Base-by-base conservation (phyloP, 2,113 vertebrate species). In the Brevimyrus niger region DNA sequence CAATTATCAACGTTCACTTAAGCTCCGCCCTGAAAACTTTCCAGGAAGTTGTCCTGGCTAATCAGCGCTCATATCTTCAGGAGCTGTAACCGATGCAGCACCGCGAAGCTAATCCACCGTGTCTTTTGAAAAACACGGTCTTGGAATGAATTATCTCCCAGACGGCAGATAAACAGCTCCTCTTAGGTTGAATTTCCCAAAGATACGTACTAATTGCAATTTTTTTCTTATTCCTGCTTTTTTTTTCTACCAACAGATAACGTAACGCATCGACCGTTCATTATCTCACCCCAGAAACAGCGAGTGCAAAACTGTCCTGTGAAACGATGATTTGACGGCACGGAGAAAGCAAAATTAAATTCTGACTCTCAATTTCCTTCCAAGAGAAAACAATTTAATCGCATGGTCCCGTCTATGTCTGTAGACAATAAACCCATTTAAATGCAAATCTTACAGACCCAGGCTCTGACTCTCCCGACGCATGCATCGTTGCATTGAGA, bases 391-490 rank as follows among this genome's bases (percentile, higher is more conserved):
- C 89, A 90, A 91, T 91, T 76, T 90, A 90, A 90, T 92, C 91
- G 90, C 89, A 92, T 91, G 93, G 92, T 91, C 90, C 93, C 87
- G 89, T 91, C 91, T 46, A 91, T 86, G 58, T 88, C 91, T 90
- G 91, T 89, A 51, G 90, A 94, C 93, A 93, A 93, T 92, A 93
- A 94, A 94, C 93, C 93, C 91, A 94, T 94, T 94, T 94, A 94
- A 94, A 95, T 94, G 94, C 93, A 95, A 95, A 95, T 94, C 91
- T 93, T 93, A 94, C 91, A 86, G 51, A 61, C 88, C 92, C 88
- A 51, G 4, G 84, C 91, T 90, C 91, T 92, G 73, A 90, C 92
- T 92, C 90, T 89, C 90, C 48, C 87, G 88, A 61, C 84, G 80
- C 84, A 85, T 89, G 84, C 86, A 88, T 50, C 86, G 87, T 47